These are phyloP conservation scores for Anhinga rufa DNA, from an alignment of 2,113 vertebrate genomes.

Conservation along the genomic window DNA sequence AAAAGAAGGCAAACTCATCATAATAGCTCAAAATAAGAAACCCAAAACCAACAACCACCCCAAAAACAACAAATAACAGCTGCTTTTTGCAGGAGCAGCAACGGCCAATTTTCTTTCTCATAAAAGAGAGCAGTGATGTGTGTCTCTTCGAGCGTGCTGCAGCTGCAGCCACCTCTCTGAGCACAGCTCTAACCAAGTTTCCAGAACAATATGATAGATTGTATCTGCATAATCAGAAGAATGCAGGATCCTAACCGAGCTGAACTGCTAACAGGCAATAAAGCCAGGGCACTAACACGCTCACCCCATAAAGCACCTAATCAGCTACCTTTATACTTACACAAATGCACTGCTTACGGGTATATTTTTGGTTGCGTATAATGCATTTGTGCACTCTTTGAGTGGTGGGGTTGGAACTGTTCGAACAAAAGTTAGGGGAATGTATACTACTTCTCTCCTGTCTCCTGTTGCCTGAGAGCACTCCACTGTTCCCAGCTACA, in stretches of 20 bases:
- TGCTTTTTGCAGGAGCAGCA: constrained; percentile 52
- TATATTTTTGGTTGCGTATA: background rate
- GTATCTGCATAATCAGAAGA: background rate
- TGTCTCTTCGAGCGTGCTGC: background rate
- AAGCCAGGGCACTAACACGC: background rate
- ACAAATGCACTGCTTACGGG: background rate
- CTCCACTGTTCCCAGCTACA: background rate
- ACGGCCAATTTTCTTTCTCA: constrained; percentile 45
- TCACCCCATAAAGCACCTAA: background rate
- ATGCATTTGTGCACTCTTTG: background rate
- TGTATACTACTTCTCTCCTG: background rate
- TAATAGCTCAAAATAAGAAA: constrained; percentile 41
- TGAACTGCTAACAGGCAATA: background rate
- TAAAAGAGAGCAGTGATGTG: constrained; percentile 41
- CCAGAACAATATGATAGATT: constrained; percentile 3
- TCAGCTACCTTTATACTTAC: background rate
- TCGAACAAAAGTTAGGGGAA: background rate
- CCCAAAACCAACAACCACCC: background rate
- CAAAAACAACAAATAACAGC: constrained; percentile 68
- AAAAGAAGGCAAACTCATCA: constrained; percentile 62
- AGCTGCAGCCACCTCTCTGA: constrained; percentile 48
- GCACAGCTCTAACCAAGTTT: background rate
- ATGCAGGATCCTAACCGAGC: background rate
- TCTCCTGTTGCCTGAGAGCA: background rate
- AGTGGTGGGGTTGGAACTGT: background rate